Conservation (phyloP, 2,113 vertebrate species). For the Hyperopisus bebe region DNA sequence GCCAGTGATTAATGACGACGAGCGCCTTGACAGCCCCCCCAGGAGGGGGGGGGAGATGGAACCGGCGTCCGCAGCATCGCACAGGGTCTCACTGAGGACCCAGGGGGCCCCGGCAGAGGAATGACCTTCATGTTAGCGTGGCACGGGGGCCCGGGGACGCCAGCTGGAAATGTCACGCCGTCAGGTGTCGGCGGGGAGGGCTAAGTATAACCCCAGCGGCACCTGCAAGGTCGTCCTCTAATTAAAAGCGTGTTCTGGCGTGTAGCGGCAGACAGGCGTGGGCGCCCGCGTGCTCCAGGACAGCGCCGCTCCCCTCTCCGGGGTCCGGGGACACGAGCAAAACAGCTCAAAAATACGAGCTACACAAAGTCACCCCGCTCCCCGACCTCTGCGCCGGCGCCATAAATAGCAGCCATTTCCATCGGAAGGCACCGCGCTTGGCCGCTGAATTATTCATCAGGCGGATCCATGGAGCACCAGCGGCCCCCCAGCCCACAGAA, state of each 20-base stretch:
- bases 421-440: conserved; percentile 57
- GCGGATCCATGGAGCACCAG: conserved; percentile 37
- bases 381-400: conserved; percentile 55
- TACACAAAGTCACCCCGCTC: conserved; percentile 54
- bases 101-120: neutral
- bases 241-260: conserved; percentile 68
- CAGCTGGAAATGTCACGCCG: conserved; percentile 71
- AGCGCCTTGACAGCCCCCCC: conserved; percentile 25
- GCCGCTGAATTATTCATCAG: conserved; percentile 58
- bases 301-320: neutral
- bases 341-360: conserved; percentile 12
- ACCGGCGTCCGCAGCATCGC: neutral
- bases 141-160: conserved; percentile 50
- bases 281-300: conserved; percentile 32
- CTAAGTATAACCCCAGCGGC: conserved; percentile 67
- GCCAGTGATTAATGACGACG: conserved; percentile 64
- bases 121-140: conserved; percentile 56
- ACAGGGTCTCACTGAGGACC: neutral
- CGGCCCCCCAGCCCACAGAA: neutral
- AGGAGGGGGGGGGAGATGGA: conserved; percentile 31
- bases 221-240: conserved; percentile 73
- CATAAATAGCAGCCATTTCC: conserved; percentile 64
- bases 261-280: conserved; percentile 68
- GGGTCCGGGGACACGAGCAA: neutral
- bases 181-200: conserved; percentile 61